phyloP scores from a whole-genome alignment of 2,888 invertebrate genomes.

The Cheilosia vernalis region DNA sequence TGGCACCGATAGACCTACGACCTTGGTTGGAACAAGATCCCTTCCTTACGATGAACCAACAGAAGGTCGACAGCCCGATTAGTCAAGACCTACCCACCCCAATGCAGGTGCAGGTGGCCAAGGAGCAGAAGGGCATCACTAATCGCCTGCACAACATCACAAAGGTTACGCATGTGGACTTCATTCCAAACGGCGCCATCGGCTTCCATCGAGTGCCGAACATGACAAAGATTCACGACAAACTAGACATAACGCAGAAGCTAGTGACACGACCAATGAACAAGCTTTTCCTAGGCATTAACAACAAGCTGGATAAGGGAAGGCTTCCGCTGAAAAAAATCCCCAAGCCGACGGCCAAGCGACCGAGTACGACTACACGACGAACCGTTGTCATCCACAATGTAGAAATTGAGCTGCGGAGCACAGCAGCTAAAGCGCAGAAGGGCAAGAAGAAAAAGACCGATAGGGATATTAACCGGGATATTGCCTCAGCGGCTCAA shows the following conservation, averaged over 20 bases:
- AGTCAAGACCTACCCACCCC: slow-evolving; percentile 53
- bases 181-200: slow-evolving; percentile 77
- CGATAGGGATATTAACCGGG: slow-evolving; percentile 12
- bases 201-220: slow-evolving; percentile 79
- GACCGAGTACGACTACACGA: slow-evolving; percentile 76
- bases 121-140: slow-evolving; percentile 79
- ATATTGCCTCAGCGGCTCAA: slow-evolving; percentile 31
- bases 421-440: slow-evolving; percentile 59
- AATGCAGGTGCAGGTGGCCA: slow-evolving; percentile 58
- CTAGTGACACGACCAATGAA: slow-evolving; percentile 81
- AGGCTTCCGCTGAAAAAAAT: slow-evolving; percentile 75
- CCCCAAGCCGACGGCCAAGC: slow-evolving; percentile 57
- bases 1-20: slow-evolving; percentile 80
- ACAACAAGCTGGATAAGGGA: slow-evolving; percentile 80
- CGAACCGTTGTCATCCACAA: slow-evolving; percentile 81
- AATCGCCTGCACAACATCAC: slow-evolving; percentile 77
- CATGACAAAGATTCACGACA: slow-evolving; percentile 84
- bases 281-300: slow-evolving; percentile 77
- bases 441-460: slow-evolving; percentile 54
- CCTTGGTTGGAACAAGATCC: slow-evolving; percentile 83
- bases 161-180: slow-evolving; percentile 77
- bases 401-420: slow-evolving; percentile 80
- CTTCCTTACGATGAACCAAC: slow-evolving; percentile 70
- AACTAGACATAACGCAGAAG: slow-evolving; percentile 85
- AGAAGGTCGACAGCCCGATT: slow-evolving; percentile 18